Evolutionary conservation across 2,888 invertebrate species (phyloP).

Genomic region (Spatulosminthurus flaviceps): DNA sequence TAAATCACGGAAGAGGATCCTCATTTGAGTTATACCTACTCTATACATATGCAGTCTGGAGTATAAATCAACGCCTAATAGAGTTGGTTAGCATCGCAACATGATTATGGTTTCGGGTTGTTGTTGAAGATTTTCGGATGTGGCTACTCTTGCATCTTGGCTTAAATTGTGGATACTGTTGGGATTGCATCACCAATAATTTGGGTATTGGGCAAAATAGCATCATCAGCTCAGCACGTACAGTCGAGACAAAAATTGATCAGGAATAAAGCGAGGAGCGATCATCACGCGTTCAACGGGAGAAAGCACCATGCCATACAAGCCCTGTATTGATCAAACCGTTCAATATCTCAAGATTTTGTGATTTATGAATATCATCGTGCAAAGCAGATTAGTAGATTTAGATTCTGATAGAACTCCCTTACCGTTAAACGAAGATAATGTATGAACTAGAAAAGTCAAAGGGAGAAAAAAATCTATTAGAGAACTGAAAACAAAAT

Average conservation of each 20-base stretch:
- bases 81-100: not conserved
- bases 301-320: not conserved
- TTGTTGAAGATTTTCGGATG: not conserved
- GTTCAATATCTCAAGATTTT: conserved; percentile 9
- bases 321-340: not conserved
- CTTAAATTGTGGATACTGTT: not conserved
- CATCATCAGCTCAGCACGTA: conserved; percentile 1
- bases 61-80: not conserved
- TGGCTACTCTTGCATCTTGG: not conserved
- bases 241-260: not conserved
- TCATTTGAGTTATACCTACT: not conserved
- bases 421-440: too few relatives aligned
- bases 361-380: not conserved
- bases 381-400: not conserved
- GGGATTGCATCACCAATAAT: not conserved
- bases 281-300: not conserved
- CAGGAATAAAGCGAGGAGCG: conserved; percentile 6
- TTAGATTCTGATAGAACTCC: not conserved
- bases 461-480: not conserved
- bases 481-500: conserved; percentile 18
- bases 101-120: not conserved
- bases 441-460: not conserved
- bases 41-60: not conserved
- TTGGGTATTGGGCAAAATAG: not conserved
- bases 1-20: not conserved